phyloP scores from a whole-genome alignment of 2,113 vertebrate genomes.

The Corythaixoides concolor region DNA sequence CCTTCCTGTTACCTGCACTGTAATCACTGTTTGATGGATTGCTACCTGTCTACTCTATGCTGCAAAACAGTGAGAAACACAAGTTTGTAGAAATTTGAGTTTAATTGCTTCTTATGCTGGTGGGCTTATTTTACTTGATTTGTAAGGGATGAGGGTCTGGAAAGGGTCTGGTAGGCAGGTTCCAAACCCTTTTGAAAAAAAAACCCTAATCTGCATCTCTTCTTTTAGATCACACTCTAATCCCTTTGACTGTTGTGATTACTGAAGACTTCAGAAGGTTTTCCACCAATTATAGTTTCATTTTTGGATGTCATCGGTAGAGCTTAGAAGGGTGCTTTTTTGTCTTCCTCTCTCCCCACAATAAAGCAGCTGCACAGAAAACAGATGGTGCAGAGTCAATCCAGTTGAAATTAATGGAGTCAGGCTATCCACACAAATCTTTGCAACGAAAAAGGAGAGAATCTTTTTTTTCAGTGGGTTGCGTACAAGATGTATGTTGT shows the following conservation, averaged over 20 bases:
- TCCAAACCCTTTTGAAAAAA: neutral
- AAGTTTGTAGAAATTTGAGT: neutral
- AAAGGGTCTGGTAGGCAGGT: neutral
- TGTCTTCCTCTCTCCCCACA: neutral
- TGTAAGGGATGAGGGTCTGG: neutral
- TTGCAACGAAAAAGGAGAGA: slow-evolving; percentile 67
- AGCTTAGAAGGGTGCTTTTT: slow-evolving; percentile 44
- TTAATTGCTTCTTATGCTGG: neutral
- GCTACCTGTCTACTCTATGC: neutral
- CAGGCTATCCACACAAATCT: slow-evolving; percentile 76
- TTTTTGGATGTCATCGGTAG: slow-evolving; percentile 54
- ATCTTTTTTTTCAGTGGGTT: slow-evolving; percentile 35
- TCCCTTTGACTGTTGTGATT: slow-evolving; percentile 53
- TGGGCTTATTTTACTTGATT: neutral
- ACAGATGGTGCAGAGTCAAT: slow-evolving; percentile 78
- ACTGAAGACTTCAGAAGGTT: slow-evolving; percentile 56
- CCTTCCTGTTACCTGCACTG: neutral
- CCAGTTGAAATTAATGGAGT: slow-evolving; percentile 80
- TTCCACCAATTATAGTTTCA: slow-evolving; percentile 60
- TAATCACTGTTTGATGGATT: neutral
- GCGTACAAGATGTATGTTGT: slow-evolving; percentile 76
- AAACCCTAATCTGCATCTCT: neutral
- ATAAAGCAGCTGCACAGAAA: slow-evolving; percentile 49
- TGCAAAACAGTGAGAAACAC: neutral
- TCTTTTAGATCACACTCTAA: slow-evolving; percentile 15